Conservation (phyloP, 2,113 vertebrate genomes). For the Loxodonta africana region DNA sequence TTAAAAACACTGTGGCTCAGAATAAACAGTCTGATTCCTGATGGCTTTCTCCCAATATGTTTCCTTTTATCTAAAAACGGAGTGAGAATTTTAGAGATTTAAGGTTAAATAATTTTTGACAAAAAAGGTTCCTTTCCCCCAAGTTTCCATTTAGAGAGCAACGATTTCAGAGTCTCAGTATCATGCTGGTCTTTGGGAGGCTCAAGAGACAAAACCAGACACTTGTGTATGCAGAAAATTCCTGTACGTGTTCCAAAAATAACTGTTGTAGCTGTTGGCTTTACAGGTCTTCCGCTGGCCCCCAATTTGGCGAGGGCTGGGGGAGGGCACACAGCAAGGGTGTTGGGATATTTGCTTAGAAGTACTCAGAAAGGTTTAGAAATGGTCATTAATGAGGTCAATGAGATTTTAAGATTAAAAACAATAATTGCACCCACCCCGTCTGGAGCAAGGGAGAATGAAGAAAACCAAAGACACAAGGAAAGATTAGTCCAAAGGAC, state of each 20-base stretch:
- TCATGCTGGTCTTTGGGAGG: constrained; percentile 20
- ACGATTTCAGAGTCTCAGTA: constrained; percentile 5
- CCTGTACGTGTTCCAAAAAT: constrained; percentile 67
- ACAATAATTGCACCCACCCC: too few species aligned
- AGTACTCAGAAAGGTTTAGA: constrained; percentile 32
- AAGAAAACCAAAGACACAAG: too few species aligned
- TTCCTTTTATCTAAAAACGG: constrained; percentile 6
- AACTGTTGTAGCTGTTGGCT: constrained; percentile 12
- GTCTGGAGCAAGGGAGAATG: too few species aligned
- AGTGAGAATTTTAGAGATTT: background rate
- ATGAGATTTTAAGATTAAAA: constrained; percentile 51
- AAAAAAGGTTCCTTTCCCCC: background rate
- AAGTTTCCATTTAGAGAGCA: constrained; percentile 55
- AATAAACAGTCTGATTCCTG: constrained; percentile 38
- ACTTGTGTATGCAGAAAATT: background rate
- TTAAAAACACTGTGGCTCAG: background rate
- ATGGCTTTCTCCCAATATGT: background rate
- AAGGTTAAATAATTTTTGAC: constrained; percentile 47
- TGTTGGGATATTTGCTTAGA: background rate
- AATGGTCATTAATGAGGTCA: constrained; percentile 7
- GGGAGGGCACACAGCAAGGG: background rate
- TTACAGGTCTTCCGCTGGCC: background rate
- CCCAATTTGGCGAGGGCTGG: background rate
- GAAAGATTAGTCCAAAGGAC: too few species aligned
- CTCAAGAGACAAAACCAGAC: constrained; percentile 31